A percentile compares a stretch with the other conserved stretches of the same genome.
These are phyloP conservation scores for Orchesella cincta DNA, from an alignment of 1,140 invertebrate genomes.

Conservation along the genomic window DNA sequence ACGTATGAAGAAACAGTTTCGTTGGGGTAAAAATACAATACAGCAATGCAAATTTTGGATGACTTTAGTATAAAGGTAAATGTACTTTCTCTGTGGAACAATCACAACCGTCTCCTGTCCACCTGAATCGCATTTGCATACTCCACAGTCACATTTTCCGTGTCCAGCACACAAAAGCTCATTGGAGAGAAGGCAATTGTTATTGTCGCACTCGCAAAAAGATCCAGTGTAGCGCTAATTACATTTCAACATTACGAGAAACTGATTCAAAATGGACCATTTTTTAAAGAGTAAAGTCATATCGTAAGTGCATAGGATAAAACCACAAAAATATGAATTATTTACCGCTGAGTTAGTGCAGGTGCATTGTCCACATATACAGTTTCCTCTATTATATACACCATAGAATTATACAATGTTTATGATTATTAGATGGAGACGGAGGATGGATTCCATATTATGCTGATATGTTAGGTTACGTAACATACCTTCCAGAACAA, in stretches of 20 bases:
- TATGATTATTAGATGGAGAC: no score
- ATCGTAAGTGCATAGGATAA: no score
- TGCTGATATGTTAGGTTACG: no score
- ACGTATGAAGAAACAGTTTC: not conserved
- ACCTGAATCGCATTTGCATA: constrained; percentile 75
- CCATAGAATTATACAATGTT: constrained; percentile 39
- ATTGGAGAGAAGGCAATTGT: constrained; percentile 83
- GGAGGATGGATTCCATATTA: no score
- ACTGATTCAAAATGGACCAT: no score
- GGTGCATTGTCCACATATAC: constrained; percentile 37
- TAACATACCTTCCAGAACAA: constrained; percentile 58
- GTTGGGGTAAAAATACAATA: not conserved
- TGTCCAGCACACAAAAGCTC: constrained; percentile 77
- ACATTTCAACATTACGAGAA: no score
- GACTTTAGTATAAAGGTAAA: not conserved
- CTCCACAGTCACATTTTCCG: constrained; percentile 75
- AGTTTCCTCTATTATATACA: constrained; percentile 29
- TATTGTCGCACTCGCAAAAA: constrained; percentile 94
- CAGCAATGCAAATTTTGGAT: not conserved
- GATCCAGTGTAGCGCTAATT: constrained; percentile 71
- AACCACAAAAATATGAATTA: no score
- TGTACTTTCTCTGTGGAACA: constrained; percentile 60
- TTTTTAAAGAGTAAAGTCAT: no score
- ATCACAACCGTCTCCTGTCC: constrained; percentile 78
- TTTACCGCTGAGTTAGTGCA: constrained; percentile 22